phyloP scores from a whole-genome alignment of 2,113 vertebrate species.

The Carollia perspicillata region DNA sequence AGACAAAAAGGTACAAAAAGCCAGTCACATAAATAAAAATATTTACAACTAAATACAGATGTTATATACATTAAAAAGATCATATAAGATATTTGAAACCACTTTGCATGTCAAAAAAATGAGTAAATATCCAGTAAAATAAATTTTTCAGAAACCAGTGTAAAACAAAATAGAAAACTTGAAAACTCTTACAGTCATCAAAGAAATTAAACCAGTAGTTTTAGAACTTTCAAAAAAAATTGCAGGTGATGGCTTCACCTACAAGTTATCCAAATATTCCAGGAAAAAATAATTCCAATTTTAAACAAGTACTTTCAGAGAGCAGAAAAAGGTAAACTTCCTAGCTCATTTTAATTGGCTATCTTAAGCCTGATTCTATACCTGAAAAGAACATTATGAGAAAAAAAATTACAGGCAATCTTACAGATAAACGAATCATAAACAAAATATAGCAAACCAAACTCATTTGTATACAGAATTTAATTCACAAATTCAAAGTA shows the following conservation, averaged over 20 bases:
- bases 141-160: slow-evolving; percentile 5
- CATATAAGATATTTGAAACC: neutral
- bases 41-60: neutral
- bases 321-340: neutral
- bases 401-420: neutral
- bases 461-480: neutral
- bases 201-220: slow-evolving; percentile 35
- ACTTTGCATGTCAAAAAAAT: neutral
- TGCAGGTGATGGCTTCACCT: neutral
- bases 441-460: neutral
- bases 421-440: neutral
- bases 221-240: neutral
- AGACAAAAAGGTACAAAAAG: slow-evolving; percentile 11
- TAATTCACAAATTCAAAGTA: neutral
- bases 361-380: neutral
- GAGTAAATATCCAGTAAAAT: neutral
- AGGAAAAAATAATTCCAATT: slow-evolving; percentile 30
- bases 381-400: neutral
- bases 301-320: neutral
- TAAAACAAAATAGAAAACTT: slow-evolving; percentile 2
- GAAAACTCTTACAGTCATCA: neutral
- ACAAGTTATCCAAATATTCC: slow-evolving; percentile 15
- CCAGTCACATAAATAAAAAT: neutral
- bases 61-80: neutral
- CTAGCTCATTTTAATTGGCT: neutral